Evolutionary conservation across 2,888 invertebrate species (phyloP).

Genomic region (Sesia apiformis): DNA sequence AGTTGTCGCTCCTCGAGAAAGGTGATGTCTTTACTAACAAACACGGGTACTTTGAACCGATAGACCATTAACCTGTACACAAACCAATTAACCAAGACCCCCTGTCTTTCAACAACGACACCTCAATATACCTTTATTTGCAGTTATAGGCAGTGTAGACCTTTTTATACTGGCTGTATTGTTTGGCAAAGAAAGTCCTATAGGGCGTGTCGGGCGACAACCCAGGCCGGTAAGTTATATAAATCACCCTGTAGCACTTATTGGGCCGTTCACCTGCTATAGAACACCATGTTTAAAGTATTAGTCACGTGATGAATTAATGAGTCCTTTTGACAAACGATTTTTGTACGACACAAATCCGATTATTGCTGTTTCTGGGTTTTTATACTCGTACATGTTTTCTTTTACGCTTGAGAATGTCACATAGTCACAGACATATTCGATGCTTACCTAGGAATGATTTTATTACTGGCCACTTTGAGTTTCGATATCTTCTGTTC

Average conservation of each 20-base stretch:
- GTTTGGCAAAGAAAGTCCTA: conserved; percentile 19
- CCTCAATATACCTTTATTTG: conserved; percentile 14
- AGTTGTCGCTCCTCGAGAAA: not conserved
- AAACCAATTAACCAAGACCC: conserved; percentile 32
- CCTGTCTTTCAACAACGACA: conserved; percentile 8
- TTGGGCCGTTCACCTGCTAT: conserved; percentile 47
- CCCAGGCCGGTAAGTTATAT: conserved; percentile 37
- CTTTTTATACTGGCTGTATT: conserved; percentile 28
- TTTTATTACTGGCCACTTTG: no score
- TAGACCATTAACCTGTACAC: conserved; percentile 32
- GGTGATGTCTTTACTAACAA: conserved; percentile 10
- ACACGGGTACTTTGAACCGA: conserved; percentile 17
- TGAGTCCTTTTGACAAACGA: no score
- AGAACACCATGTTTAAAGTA: conserved; percentile 10
- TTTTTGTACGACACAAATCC: no score
- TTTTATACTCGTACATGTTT: no score
- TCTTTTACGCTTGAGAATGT: no score
- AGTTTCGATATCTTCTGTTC: no score
- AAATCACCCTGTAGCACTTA: conserved; percentile 44
- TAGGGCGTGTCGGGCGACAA: conserved; percentile 22
- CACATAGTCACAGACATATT: no score
- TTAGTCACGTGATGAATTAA: no score
- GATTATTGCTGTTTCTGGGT: no score
- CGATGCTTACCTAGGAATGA: no score
- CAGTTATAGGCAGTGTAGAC: conserved; percentile 11